Conservation (phyloP, 2,113 vertebrate genomes). For the Erpornis zantholeuca region DNA sequence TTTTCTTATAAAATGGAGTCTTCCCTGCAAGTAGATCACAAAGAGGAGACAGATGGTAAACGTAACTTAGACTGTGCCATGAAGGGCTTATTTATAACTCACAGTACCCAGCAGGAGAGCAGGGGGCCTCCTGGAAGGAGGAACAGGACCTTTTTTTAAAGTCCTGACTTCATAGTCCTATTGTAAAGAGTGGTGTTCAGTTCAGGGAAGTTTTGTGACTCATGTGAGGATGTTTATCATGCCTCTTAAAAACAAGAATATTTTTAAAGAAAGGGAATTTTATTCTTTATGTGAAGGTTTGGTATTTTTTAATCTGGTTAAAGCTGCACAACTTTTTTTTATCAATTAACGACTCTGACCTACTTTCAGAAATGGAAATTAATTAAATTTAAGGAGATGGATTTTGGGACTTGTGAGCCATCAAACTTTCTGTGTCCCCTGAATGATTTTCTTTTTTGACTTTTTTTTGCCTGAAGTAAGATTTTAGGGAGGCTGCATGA, state of each 20-base stretch:
- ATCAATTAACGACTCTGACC: neutral
- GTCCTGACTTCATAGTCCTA: neutral
- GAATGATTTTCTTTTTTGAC: neutral
- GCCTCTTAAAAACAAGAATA: neutral
- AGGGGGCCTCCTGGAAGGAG: conserved; percentile 17
- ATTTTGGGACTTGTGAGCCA: neutral
- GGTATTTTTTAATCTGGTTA: neutral
- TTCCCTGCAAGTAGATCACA: conserved; percentile 7
- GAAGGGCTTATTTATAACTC: conserved; percentile 62
- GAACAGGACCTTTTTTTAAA: neutral
- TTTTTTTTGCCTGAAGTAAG: neutral
- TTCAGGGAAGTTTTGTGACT: neutral
- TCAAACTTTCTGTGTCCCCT: neutral
- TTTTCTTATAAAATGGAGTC: conserved; percentile 33
- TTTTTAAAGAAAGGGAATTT: neutral
- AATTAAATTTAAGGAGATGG: neutral
- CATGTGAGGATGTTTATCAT: neutral
- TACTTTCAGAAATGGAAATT: neutral
- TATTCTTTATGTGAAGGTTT: neutral
- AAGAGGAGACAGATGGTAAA: conserved; percentile 58
- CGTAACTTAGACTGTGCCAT: neutral
- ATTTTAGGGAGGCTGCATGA: neutral
- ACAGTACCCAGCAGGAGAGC: neutral
- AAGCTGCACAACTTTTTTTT: neutral
- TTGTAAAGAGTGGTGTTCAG: neutral